A percentile compares a stretch with the other conserved stretches of the same genome.
Conservation (phyloP, 2,888 invertebrate genomes). For the Artemia sinica region DNA sequence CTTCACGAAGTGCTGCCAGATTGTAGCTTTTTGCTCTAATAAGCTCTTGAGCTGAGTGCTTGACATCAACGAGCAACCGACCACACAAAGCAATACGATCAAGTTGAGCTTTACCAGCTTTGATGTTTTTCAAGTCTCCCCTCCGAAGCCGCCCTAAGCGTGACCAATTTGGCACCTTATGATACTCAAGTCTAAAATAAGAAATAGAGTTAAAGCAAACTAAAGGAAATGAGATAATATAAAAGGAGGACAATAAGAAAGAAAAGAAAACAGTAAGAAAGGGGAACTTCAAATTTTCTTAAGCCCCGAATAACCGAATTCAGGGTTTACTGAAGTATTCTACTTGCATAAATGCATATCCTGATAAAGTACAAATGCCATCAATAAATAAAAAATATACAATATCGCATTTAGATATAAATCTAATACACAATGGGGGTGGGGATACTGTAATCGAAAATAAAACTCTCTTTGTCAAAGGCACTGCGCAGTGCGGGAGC, state of each 20-base stretch:
- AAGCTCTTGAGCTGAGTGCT: slow-evolving; percentile 79
- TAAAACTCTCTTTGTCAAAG: too few relatives aligned
- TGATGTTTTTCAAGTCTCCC: slow-evolving; percentile 36
- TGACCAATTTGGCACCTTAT: slow-evolving; percentile 72
- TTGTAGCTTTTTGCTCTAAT: slow-evolving; percentile 83
- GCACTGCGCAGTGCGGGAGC: too few relatives aligned
- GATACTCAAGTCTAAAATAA: slow-evolving; percentile 26
- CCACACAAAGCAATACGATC: slow-evolving; percentile 42
- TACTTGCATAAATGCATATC: too few relatives aligned
- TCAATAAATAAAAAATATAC: too few relatives aligned
- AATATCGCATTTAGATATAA: too few relatives aligned
- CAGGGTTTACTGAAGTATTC: too few relatives aligned
- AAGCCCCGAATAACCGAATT: too few relatives aligned
- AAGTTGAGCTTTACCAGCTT: slow-evolving; percentile 23
- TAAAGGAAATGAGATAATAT: slow-evolving; percentile 21
- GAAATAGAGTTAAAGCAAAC: slow-evolving; percentile 14
- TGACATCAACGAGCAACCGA: slow-evolving; percentile 75
- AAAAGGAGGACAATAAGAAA: slow-evolving; percentile 15
- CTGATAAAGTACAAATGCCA: too few relatives aligned
- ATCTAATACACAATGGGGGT: too few relatives aligned
- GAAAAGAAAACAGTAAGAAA: slow-evolving; percentile 13
- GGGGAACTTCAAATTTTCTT: background rate
- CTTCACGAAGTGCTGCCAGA: slow-evolving; percentile 56
- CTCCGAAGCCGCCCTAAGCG: slow-evolving; percentile 68
- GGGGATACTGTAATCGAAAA: too few relatives aligned